Evolutionary conservation across 2,113 vertebrate species (phyloP), one percentile per base, ranked within the genome.

Genomic region (Asarcornis scutulata): DNA sequence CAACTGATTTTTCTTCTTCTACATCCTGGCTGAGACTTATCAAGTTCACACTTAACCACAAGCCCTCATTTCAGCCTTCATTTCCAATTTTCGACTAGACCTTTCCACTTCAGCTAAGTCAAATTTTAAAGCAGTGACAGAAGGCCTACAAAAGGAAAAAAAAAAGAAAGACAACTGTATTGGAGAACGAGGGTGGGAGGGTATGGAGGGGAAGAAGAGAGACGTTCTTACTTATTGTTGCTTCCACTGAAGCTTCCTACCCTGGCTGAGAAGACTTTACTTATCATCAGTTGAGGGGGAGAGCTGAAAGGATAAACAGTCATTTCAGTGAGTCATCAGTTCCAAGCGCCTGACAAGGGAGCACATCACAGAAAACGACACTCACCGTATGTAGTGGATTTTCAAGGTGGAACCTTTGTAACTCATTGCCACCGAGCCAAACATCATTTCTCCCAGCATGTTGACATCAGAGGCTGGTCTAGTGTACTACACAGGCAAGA

Each of bases 361-460:
- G 73, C 17, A 69, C 50, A 72, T 32, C 18, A 32, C 58, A 53
- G 86, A 76, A 67, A 80, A 78, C 84, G 58, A 73, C 50, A 82
- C 98, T 98, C 87, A 99, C 98, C 98, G 98, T 78, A 99, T 99
- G 38, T 98, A 98, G 94, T 99, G 98, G 92, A 99, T 99, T 96
- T 99, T 99, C 89, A 99, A 96, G 17, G 98, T 99, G 60, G 98
- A 98, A 21, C 98, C 98, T 93, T 98, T 98, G 92, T 99, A 99
- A 93, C 98, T 99, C 98, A 99, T 98, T 38, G 98, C 98, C 17
- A 99, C 98, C 0, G 98, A 98, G 69, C 98, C 98, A 56, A 99
- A 99, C 98, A 99, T 99, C 98, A 99, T 99, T 83, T 98, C 98
- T 59, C 98, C 98, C 3, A 99, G 97, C 98, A 99, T 99, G 77